Evolutionary conservation across 2,888 invertebrate genomes (phyloP), one percentile per base, ranked within the genome.

Genomic region (Amphipyra tragopoginis): DNA sequence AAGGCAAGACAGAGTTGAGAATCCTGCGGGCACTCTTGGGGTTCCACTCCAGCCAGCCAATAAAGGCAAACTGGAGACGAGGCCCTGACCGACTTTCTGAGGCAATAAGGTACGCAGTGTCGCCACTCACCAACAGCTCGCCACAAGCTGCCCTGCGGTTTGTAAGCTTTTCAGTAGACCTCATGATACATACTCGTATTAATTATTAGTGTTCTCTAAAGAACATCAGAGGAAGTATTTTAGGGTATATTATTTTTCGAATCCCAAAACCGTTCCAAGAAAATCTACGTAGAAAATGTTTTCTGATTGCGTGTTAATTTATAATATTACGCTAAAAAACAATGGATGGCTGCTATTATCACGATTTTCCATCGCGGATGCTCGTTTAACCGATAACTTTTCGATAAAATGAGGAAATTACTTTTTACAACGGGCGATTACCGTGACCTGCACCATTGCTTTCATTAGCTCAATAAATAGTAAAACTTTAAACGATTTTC

Each of bases 391-490:
- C 13, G 51, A 61, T 72, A 65, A 72, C 26, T 76, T 64, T 50
- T 50, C 56, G 47, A 57, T 69, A 48, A 49, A 75, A 61, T 44
- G 53, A 58, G 63, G 53, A 76, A 63, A 77, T 77, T 63, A 66
- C 65, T 66, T 77, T 75, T 70, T 59, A 77, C 56, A 52, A 50
- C 65, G 8, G 45, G 50, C 39, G 15, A 62, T 75, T 77, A 76
- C 57, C 55, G 59, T 65, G 65, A 50, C 45, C 60, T 58, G 69
- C 57, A 21, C 53, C 61, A 64, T 61, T 63, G 63, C 10, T 15
- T 58, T 62, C 36, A 65, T 67, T 68, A 68, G n/a, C 42, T 7
- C 26, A 21, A 52, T 61, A 47, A 63, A 75, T 61, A 60, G 51
- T 51, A 26, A 61, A 65, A 61, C 34, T 52, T 68, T 6, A 52